Base-by-base conservation (phyloP, 2,888 invertebrate genomes). In the Phalera bucephala region DNA sequence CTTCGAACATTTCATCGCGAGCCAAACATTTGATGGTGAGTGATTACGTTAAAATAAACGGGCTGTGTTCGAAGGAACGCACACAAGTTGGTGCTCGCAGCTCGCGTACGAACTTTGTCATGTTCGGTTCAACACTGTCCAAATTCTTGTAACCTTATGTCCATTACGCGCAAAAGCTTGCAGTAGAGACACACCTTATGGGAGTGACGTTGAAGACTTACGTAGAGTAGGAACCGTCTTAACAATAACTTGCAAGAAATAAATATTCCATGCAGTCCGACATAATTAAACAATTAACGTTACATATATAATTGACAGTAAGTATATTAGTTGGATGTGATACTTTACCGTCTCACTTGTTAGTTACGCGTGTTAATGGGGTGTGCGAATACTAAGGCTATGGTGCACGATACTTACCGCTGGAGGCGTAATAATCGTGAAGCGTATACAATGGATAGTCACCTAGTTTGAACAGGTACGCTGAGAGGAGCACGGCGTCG, bases 401-500 rank as follows among this genome's bases (percentile, higher is more conserved):
- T 67, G 56, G 72, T 72, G 75, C 76, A 72, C 83, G 78, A 76
- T 87, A 89, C 88, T 89, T 81, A 89, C 88, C 85, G 71, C 67
- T 64, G 71, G 51, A 64, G 71, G 73, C 70, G 77, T 69, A 72
- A 76, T 74, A 72, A 77, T 84, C 80, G 72, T 80, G 82, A 80
- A 86, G 84, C 79, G 81, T 76, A 87, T 87, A 81, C 78, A 86
- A 80, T 67, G 80, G 73, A 87, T 86, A 86, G 69, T 87, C 89
- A 90, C 90, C 90, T 90, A 90, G 74, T 88, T 90, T 90, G 74
- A 85, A 81, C 77, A 90, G 86, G 82, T 90, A 90, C 54, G 89
- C 85, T 38, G 89, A 89, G 60, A 90, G 74, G 53, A 90, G 77
- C 45, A 88, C 78, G 26, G 87, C 86, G 43, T 90, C 89, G 45